phyloP scores from a whole-genome alignment of 37 sponge, comb jelly and placozoan genomes.

The Diacarnus erythraeanus region DNA sequence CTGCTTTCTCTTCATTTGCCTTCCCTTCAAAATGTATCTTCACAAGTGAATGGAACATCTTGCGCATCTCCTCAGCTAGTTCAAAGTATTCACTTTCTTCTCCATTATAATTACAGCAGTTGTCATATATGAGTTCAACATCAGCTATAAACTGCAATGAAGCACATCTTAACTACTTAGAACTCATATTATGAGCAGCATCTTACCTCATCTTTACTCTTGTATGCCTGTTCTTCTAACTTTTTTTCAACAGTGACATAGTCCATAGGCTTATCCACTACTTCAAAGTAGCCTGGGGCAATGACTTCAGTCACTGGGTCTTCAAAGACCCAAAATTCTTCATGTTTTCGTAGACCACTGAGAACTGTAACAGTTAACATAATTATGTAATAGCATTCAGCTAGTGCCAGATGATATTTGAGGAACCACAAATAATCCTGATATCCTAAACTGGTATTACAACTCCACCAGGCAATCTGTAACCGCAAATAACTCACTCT shows the following conservation, averaged over 20 bases:
- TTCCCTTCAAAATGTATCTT: constrained; percentile 43
- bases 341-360: constrained; percentile 53
- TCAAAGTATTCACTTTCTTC: constrained; percentile 83
- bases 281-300: constrained; percentile 86
- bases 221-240: constrained; percentile 54
- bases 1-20: constrained; percentile 4
- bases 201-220: constrained; percentile 45
- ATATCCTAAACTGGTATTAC: background rate
- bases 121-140: constrained; percentile 70
- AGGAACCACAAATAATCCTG: background rate
- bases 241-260: constrained; percentile 74
- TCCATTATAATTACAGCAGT: constrained; percentile 81
- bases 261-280: constrained; percentile 80
- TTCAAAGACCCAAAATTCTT: constrained; percentile 83
- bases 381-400: background rate
- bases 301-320: constrained; percentile 90
- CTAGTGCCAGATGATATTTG: no score
- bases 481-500: constrained; percentile 46
- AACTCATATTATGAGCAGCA: background rate
- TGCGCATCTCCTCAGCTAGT: constrained; percentile 52
- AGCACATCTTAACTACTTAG: background rate
- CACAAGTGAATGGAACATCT: constrained; percentile 47
- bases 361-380: constrained; percentile 30
- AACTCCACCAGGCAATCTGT: no score
- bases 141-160: constrained; percentile 62